phyloP scores from a whole-genome alignment of 2,113 vertebrate genomes.

The Pelecanoides urinatrix region DNA sequence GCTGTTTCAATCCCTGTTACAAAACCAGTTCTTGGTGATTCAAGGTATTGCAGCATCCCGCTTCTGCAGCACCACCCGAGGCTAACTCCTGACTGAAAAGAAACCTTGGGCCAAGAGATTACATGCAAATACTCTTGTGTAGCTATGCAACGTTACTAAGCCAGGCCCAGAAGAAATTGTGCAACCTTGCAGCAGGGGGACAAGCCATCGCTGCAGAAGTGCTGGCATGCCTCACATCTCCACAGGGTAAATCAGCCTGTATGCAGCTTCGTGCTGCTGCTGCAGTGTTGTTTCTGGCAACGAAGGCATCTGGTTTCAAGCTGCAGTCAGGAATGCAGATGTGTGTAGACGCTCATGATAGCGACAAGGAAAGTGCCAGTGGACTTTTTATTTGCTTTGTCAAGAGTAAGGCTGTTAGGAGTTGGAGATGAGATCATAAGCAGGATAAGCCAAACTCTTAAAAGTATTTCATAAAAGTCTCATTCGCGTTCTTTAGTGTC shows the following conservation, averaged over 20 bases:
- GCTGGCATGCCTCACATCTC: background rate
- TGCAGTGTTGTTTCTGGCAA: background rate
- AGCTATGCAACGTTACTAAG: background rate
- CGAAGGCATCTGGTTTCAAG: background rate
- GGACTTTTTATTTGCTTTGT: background rate
- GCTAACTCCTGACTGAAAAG: background rate
- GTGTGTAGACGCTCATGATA: background rate
- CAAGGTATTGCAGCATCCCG: background rate
- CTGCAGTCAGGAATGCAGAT: background rate
- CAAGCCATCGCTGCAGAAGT: background rate
- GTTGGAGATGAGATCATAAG: background rate
- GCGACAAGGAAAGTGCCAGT: background rate
- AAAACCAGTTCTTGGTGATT: background rate
- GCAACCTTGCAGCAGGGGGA: background rate
- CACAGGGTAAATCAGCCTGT: background rate
- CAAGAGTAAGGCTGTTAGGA: background rate
- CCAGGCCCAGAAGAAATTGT: background rate
- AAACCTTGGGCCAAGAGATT: background rate
- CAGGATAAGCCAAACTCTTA: background rate
- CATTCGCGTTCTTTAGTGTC: background rate
- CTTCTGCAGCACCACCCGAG: background rate
- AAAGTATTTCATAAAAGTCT: background rate
- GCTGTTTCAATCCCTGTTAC: background rate
- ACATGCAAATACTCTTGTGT: background rate
- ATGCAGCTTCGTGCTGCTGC: background rate